phyloP scores from a whole-genome alignment of 2,888 invertebrate genomes.

The Philonicus albiceps region DNA sequence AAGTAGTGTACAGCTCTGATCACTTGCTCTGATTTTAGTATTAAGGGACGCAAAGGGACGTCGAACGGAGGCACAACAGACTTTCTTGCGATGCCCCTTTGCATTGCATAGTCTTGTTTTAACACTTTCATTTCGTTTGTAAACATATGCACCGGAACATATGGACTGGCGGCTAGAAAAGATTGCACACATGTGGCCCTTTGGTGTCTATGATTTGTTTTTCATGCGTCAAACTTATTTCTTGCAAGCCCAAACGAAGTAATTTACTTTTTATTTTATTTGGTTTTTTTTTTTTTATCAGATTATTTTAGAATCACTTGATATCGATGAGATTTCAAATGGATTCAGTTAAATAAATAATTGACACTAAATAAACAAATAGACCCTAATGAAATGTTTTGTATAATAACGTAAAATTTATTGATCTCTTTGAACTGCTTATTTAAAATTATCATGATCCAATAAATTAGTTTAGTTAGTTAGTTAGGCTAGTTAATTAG shows the following conservation, averaged over 20 bases:
- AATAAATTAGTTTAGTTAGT: too few species aligned
- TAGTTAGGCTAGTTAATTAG: too few species aligned
- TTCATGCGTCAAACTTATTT: slow-evolving; percentile 18
- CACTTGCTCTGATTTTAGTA: slow-evolving; percentile 42
- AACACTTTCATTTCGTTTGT: slow-evolving; percentile 43
- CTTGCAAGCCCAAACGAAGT: background rate
- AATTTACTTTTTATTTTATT: background rate
- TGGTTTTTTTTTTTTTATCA: background rate
- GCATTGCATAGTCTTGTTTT: slow-evolving; percentile 1
- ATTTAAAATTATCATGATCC: background rate
- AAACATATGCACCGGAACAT: slow-evolving; percentile 46
- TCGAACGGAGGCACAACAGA: background rate
- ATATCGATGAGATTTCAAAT: background rate
- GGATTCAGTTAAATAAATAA: background rate
- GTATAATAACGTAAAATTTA: background rate
- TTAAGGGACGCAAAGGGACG: slow-evolving; percentile 13
- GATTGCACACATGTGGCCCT: slow-evolving; percentile 47
- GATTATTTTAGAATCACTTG: background rate
- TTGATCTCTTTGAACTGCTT: background rate
- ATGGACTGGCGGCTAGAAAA: slow-evolving; percentile 32
- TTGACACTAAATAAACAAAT: background rate
- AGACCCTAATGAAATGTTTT: background rate
- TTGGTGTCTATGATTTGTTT: slow-evolving; percentile 44
- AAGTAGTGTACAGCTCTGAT: slow-evolving; percentile 24
- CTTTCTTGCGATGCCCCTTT: background rate